Evolutionary conservation across 2,797 vertebrate species (phyloP).

Genomic region (Iguana delicatissima): DNA sequence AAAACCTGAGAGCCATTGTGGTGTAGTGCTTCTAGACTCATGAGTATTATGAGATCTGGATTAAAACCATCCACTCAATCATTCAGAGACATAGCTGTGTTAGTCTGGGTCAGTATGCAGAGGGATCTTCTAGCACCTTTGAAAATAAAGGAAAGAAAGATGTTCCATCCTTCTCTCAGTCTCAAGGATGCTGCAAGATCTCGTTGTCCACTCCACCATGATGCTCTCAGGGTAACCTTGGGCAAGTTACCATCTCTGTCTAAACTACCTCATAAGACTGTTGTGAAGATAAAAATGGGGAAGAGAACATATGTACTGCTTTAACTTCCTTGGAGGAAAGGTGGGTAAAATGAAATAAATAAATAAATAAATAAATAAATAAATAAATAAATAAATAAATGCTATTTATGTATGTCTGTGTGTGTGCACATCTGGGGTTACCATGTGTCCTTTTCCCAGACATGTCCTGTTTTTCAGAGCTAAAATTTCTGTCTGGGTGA

Average conservation of each 20-base stretch:
- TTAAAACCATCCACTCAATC: not conserved
- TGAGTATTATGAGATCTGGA: not conserved
- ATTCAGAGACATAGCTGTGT: too few relatives aligned
- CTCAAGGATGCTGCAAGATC: too few relatives aligned
- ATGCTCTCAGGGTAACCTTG: not conserved
- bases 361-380: too few relatives aligned
- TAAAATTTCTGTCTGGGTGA: too few relatives aligned
- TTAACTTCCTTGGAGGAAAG: not conserved
- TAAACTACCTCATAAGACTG: not conserved
- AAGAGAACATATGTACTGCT: not conserved
- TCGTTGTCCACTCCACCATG: not conserved
- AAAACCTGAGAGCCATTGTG: not conserved
- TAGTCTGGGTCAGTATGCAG: too few relatives aligned
- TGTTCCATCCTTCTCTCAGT: too few relatives aligned
- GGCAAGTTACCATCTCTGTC: not conserved
- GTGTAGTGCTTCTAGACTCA: not conserved
- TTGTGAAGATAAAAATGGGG: not conserved
- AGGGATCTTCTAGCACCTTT: too few relatives aligned
- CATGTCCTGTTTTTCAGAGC: not conserved
- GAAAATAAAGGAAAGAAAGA: too few relatives aligned
- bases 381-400: too few relatives aligned
- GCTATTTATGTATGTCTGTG: too few relatives aligned
- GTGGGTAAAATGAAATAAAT: not conserved
- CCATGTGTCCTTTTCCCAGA: too few relatives aligned
- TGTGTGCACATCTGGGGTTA: too few relatives aligned